Evolutionary conservation across 2,797 vertebrate genomes (phyloP), one percentile per base, ranked within the genome.

Genomic region (Pseudomugil gertrudae): DNA sequence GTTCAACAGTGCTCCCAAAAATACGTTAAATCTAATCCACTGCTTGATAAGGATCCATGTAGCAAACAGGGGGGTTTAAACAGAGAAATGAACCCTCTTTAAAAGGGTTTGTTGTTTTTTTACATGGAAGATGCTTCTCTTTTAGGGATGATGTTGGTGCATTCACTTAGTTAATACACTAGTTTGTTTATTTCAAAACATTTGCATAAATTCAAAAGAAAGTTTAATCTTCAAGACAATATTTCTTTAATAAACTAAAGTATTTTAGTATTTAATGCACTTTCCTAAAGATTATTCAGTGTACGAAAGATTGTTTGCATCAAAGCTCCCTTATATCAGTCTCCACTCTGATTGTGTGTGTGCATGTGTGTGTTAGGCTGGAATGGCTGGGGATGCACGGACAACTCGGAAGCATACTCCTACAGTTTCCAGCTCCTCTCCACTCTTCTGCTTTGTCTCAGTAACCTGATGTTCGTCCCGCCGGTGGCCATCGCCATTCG

Each of bases 371-470:
- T 73, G 23, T 47, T 57, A 99, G 98, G 97, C 24, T 99, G 98
- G 98, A 94, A 95, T 0, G 98, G 97, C 69, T 99, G 97, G 98
- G 97, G 97, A 21, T 99, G 97, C 84, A 99, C 97, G 0, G 98
- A 99, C 92, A 98, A 97, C 17, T 88, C 95, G 0, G 95, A 94
- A 56, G 98, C 98, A 3, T 98, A 96, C 90, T 96, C 96, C 66
- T 99, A 99, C 1, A 95, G 97, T 57, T 98, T 98, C 93, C 98
- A 99, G 94, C 95, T 99, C 51, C 95, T 99, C 74, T 98, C 97
- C 82, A 98, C 97, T 0, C 92, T 99, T 13, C 93, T 99, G 62
- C 94, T 99, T 32, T 99, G 97, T 69, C 95, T 99, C 86, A 99
- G 97, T 86, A 99, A 99, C 83, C 93, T 99, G 81, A 99, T 99